Base-by-base conservation (phyloP, 1,140 invertebrate genomes). In the Temnothorax nylanderi region DNA sequence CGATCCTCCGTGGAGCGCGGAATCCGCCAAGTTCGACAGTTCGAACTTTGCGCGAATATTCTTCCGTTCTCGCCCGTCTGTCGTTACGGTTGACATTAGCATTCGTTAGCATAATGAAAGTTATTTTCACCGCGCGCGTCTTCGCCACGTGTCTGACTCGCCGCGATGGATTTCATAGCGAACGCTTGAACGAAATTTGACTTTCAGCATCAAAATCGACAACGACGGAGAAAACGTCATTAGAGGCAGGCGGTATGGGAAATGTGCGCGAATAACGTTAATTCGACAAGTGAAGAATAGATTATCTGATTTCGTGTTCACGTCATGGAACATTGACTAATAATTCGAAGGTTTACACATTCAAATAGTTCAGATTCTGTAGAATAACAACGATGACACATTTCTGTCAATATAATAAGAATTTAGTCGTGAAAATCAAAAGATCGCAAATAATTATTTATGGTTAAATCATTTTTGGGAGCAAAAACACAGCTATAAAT, bases 41-140 rank as follows among this genome's bases (percentile, higher is more conserved):
- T 71, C 49, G 51, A 81, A 81, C 64, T 81, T 81, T 56, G 64
- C 65, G n/a, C 64, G 51, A 44, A 56, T 56, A 56, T 71, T 71
- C 78, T 71, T 71, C 64, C 49, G 21, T 81, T 58, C 21, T 54
- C 34, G 21, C 10, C 64, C 37, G 77, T 54, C 62, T 51, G 16
- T 71, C 78, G 26, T 81, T 56, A 16, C 11, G 16, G 32, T 81
- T 58, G 21, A 81, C 78, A 71, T 81, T 56, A 81, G 78, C 78
- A 71, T 81, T 69, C 77, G 77, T 81, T 81, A 56, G 49, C 78
- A 81, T 81, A 81, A 81, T 56, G 49, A 81, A 81, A 16, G 64
- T 56, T 56, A 56, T 56, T 81, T 81, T 47, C 56, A 32, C 16
- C 34, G n/a, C 44, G 54, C 72, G 37, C 58, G 54, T 77, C 54